These are phyloP conservation scores for Mayetiola destructor DNA, from an alignment of 2,888 invertebrate genomes.

Conservation along the genomic window DNA sequence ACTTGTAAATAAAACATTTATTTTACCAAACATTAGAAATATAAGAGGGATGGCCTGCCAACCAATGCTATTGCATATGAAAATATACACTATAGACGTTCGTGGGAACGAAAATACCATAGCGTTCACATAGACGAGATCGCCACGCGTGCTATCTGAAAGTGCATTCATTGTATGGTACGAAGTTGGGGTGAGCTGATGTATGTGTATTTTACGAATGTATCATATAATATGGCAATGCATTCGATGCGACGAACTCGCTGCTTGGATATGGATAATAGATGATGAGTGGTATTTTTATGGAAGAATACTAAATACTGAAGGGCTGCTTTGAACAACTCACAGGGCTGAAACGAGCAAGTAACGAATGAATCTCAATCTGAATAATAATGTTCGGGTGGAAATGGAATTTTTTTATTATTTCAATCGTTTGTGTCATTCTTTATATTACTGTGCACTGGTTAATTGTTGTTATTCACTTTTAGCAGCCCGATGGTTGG, in stretches of 20 bases:
- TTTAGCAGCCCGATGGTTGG: not conserved
- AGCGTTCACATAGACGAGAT: not conserved
- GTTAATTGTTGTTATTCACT: constrained; percentile 8
- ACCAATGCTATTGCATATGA: too few relatives aligned
- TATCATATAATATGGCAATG: too few relatives aligned
- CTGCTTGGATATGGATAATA: too few relatives aligned
- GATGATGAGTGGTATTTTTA: too few relatives aligned
- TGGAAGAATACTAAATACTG: too few relatives aligned
- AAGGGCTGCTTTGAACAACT: too few relatives aligned
- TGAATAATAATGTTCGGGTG: not conserved
- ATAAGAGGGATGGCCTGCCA: not conserved
- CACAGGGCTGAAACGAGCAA: not conserved
- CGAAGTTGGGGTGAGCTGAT: constrained; percentile 2
- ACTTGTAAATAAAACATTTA: constrained; percentile 8
- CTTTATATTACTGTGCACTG: not conserved
- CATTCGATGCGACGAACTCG: too few relatives aligned
- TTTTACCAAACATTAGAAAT: not conserved
- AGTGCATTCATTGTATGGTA: too few relatives aligned
- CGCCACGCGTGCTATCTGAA: not conserved
- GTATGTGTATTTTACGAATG: too few relatives aligned
- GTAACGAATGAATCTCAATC: constrained; percentile 8
- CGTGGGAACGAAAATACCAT: constrained; percentile 3
- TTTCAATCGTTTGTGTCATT: not conserved
- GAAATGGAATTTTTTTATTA: not conserved
- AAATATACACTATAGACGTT: too few relatives aligned